A percentile compares a stretch with the other conserved stretches of the same genome.
Conservation (phyloP, 2,888 invertebrate species). For the Brachyptera putata region DNA sequence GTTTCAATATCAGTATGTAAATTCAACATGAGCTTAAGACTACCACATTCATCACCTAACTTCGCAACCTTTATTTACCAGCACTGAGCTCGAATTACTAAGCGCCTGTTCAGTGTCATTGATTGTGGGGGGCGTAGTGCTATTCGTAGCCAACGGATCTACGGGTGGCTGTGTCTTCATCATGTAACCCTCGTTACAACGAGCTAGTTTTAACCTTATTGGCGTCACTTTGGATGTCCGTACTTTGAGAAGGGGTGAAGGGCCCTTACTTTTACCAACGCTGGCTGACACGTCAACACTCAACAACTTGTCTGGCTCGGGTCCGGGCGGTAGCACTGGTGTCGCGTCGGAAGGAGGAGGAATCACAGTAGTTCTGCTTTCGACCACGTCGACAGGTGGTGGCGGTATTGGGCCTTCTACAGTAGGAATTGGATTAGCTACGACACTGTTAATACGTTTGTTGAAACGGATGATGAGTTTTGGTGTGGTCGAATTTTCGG, state of each 20-base stretch:
- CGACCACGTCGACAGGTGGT: constrained; percentile 46
- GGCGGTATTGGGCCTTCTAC: constrained; percentile 30
- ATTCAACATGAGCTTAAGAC: constrained; percentile 42
- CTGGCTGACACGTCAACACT: not conserved
- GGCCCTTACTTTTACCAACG: constrained; percentile 26
- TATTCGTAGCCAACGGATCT: constrained; percentile 40
- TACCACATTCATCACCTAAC: constrained; percentile 67
- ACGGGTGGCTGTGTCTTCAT: constrained; percentile 43
- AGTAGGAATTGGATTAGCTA: constrained; percentile 11
- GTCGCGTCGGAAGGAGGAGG: constrained; percentile 43
- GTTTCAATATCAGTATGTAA: constrained; percentile 7
- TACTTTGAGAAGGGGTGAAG: constrained; percentile 51
- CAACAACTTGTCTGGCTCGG: not conserved
- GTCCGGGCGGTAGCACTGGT: constrained; percentile 26
- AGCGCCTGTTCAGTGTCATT: constrained; percentile 24
- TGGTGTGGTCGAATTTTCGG: constrained; percentile 50
- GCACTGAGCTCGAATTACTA: constrained; percentile 44
- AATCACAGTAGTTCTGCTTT: too few species aligned
- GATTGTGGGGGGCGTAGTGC: constrained; percentile 40
- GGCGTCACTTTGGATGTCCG: constrained; percentile 68
- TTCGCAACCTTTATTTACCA: constrained; percentile 76
- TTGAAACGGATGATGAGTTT: constrained; percentile 75
- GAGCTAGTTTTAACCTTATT: constrained; percentile 77
- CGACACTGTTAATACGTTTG: constrained; percentile 49
- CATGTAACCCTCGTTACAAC: constrained; percentile 70